These are phyloP conservation scores for Oconnorella tubifera DNA, from an alignment of 2,888 invertebrate genomes.

Conservation along the genomic window DNA sequence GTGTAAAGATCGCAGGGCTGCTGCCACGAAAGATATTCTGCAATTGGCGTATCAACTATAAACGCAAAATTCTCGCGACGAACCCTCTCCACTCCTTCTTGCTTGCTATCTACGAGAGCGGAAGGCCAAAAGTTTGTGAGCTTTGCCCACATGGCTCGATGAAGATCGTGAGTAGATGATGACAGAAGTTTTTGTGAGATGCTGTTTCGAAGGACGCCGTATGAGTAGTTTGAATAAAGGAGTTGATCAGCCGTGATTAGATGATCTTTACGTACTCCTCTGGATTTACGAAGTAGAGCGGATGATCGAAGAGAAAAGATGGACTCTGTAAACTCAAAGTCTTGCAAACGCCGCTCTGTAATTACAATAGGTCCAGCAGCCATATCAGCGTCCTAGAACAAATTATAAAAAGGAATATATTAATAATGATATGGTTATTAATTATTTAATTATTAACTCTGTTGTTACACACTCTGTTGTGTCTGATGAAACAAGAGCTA, in stretches of 20 bases:
- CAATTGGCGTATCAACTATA: conserved; percentile 34
- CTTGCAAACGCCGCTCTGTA: conserved; percentile 20
- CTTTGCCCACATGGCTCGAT: conserved; percentile 26
- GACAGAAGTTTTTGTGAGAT: conserved; percentile 20
- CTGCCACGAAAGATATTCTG: conserved; percentile 30
- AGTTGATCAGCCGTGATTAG: conserved; percentile 26
- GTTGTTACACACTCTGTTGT: too few relatives aligned
- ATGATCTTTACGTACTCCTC: neutral
- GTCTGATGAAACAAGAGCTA: too few relatives aligned
- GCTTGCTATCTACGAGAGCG: conserved; percentile 26
- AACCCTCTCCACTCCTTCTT: conserved; percentile 34
- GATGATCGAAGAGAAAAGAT: conserved; percentile 33
- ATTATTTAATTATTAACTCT: too few relatives aligned
- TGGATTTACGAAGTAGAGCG: conserved; percentile 24
- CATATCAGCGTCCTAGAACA: conserved; percentile 33
- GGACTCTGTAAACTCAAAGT: conserved; percentile 35
- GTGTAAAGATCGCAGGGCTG: conserved; percentile 37
- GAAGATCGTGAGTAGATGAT: conserved; percentile 12
- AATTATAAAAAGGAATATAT: too few relatives aligned
- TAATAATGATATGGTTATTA: too few relatives aligned
- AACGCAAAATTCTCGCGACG: conserved; percentile 33
- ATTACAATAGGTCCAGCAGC: conserved; percentile 33
- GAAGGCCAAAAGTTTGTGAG: conserved; percentile 31
- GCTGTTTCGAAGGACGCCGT: conserved; percentile 27
- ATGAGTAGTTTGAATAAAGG: conserved; percentile 25